Evolutionary conservation across 2,113 vertebrate species (phyloP), one percentile per base, ranked within the genome.

Genomic region (Hystrix brachyura): DNA sequence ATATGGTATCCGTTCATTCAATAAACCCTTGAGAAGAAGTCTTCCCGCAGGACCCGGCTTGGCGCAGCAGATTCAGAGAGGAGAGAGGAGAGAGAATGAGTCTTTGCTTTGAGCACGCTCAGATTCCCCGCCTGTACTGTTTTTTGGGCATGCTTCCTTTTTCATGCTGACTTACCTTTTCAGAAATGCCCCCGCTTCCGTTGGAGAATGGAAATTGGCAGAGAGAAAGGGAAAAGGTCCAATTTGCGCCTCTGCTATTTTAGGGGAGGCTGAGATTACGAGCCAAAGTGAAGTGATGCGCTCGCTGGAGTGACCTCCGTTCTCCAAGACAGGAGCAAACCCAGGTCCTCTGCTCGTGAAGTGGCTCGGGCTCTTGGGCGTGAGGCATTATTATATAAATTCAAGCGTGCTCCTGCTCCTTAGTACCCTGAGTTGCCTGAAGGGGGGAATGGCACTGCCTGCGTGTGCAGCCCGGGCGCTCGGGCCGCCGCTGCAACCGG

Each of bases 391-490:
- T 97, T 98, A 98, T 91, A 97, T 97, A 97, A 97, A 97, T 96
- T 96, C 97, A 87, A 83, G 97, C 97, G 97, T 90, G 74, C 91
- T 97, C 87, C 91, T 65, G 86, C 96, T 81, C 91, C 96, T 96
- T 97, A 98, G 93, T 97, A 98, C 98, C 98, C 96, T 90, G 98
- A 97, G 93, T 97, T 98, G 97, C 97, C 98, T 98, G 97, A 98
- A 98, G 97, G 97, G 97, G 97, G 97, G 90, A 96, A 98, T 97
- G 97, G 96, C 95, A 97, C 91, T 96, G 97, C 80, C 97, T 98
- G 96, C 87, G 46, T 94, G 90, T 97, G 94, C 94, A 98, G 96
- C 92, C 94, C 57, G 53, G 91, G 90, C 29, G 88, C 95, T 97
- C 62, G 13, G 95, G 94, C 97, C 27, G 96, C 88, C 85, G 48